Conservation (phyloP, 2,888 invertebrate genomes). For the Mythimna loreyi region DNA sequence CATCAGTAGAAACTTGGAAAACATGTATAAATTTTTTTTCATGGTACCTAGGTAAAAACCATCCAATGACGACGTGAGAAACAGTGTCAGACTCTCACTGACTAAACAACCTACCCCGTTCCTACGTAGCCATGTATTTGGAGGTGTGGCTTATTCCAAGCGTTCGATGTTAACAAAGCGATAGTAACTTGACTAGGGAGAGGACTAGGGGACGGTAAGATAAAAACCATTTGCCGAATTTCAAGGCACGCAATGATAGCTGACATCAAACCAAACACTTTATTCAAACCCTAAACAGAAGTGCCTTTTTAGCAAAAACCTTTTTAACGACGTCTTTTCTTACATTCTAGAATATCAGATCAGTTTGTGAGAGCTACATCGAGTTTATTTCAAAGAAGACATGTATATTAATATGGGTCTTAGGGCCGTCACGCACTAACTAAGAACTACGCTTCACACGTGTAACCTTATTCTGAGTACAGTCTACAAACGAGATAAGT, state of each 20-base stretch:
- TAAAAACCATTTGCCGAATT: too few relatives aligned
- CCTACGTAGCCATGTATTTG: too few relatives aligned
- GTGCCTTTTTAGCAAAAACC: neutral
- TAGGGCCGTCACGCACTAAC: neutral
- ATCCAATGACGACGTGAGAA: too few relatives aligned
- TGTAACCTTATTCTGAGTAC: conserved; percentile 32
- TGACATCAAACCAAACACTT: neutral
- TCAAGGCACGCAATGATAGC: too few relatives aligned
- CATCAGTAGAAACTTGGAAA: neutral
- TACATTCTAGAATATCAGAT: neutral
- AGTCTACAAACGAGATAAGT: neutral
- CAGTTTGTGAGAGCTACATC: neutral
- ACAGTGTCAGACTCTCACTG: too few relatives aligned
- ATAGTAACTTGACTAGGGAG: too few relatives aligned
- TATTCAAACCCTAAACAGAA: neutral
- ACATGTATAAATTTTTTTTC: too few relatives aligned
- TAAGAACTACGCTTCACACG: conserved; percentile 29
- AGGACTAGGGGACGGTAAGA: too few relatives aligned
- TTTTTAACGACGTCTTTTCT: neutral
- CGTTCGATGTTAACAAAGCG: too few relatives aligned
- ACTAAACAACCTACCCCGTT: too few relatives aligned
- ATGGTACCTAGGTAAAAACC: too few relatives aligned
- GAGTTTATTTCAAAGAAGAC: neutral
- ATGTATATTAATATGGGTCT: neutral
- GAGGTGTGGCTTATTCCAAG: too few relatives aligned